phyloP scores from a whole-genome alignment of 2,797 vertebrate genomes.

The Falco concolor region DNA sequence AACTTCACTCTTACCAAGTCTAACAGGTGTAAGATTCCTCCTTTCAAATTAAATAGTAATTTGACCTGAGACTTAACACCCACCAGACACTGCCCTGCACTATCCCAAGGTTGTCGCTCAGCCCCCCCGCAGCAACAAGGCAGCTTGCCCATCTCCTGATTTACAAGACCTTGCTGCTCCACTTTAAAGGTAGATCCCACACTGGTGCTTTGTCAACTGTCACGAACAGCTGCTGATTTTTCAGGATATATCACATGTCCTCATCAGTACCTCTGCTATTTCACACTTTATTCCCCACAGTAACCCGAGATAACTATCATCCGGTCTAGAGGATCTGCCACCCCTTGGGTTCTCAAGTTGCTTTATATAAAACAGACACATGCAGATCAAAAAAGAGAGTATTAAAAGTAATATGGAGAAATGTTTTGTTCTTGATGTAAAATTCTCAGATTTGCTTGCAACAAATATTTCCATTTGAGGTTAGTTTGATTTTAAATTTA shows the following conservation, averaged over 20 bases:
- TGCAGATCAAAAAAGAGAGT: neutral
- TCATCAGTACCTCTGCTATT: constrained; percentile 17
- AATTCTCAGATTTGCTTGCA: neutral
- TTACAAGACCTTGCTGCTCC: neutral
- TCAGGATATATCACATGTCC: constrained; percentile 2
- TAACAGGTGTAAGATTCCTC: neutral
- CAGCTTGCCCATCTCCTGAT: neutral
- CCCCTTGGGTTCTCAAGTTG: neutral
- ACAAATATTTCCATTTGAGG: neutral
- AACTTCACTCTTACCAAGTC: neutral
- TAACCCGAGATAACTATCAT: neutral
- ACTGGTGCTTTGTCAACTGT: neutral
- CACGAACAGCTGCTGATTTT: constrained; percentile 36
- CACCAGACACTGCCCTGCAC: rapidly evolving
- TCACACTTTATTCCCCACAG: constrained; percentile 29
- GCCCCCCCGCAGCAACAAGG: neutral
- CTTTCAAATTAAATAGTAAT: neutral
- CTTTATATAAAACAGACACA: neutral
- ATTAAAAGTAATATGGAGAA: neutral
- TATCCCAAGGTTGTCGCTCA: neutral
- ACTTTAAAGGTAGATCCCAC: neutral
- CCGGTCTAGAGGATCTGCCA: neutral
- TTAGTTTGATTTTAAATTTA: neutral
- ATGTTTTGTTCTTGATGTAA: neutral
- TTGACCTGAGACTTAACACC: rapidly evolving